Evolutionary conservation across 2,888 invertebrate species (phyloP).

Genomic region (Leptarthrus brevirostris): DNA sequence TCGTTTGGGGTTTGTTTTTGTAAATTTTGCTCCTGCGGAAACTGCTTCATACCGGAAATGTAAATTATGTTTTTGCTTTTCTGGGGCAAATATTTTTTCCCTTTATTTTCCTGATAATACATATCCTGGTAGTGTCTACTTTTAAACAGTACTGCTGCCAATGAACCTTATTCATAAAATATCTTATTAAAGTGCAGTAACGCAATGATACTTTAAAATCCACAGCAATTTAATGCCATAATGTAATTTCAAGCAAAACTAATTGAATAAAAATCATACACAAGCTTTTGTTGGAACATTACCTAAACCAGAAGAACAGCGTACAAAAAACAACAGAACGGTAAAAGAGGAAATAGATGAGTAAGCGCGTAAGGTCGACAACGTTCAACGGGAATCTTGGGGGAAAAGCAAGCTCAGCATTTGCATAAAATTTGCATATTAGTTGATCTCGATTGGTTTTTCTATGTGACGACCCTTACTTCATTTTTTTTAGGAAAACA

Average conservation of each 20-base stretch:
- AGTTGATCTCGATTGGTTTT: constrained; percentile 57
- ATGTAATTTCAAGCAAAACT: background rate
- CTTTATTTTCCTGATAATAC: too few relatives aligned
- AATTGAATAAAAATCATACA: constrained; percentile 8
- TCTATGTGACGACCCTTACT: constrained; percentile 48
- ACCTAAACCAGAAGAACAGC: background rate
- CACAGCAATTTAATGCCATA: too few relatives aligned
- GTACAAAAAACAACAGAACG: background rate
- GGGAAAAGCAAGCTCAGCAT: constrained; percentile 48
- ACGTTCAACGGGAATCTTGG: constrained; percentile 1
- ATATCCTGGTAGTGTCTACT: too few relatives aligned
- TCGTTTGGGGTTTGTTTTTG: too few relatives aligned
- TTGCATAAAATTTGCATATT: constrained; percentile 58
- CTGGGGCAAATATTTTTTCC: too few relatives aligned
- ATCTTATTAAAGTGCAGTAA: too few relatives aligned
- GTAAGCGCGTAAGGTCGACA: background rate
- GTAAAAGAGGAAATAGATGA: background rate
- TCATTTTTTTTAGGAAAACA: constrained; percentile 46
- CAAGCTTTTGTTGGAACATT: constrained; percentile 18
- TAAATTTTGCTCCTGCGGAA: too few relatives aligned
- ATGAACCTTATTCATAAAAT: too few relatives aligned
- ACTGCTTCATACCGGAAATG: too few relatives aligned
- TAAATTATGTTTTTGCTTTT: too few relatives aligned
- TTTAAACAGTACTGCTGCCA: too few relatives aligned
- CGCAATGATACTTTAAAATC: too few relatives aligned